phyloP scores from a whole-genome alignment of 1,140 invertebrate genomes.

The Brachionus calyciflorus region DNA sequence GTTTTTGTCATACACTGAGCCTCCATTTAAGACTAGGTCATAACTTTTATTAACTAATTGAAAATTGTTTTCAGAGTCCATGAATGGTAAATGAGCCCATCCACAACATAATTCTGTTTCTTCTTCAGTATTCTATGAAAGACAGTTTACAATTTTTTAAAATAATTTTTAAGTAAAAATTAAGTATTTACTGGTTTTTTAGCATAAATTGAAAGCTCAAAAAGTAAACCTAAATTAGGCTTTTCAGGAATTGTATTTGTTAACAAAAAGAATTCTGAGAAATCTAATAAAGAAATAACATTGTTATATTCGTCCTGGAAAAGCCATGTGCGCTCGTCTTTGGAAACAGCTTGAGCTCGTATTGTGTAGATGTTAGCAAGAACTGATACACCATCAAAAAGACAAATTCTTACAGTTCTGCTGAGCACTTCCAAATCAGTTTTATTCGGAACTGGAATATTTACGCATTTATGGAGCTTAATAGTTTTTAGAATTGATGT shows the following conservation, averaged over 20 bases:
- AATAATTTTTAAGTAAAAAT: neutral
- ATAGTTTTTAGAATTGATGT: neutral
- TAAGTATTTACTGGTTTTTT: constrained; percentile 18
- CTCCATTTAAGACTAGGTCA: constrained; percentile 39
- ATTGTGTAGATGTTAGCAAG: constrained; percentile 25
- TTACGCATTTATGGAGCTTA: constrained; percentile 13
- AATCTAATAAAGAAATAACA: constrained; percentile 23
- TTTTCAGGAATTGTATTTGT: constrained; percentile 10
- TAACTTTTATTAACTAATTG: constrained; percentile 29
- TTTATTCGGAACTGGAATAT: constrained; percentile 42
- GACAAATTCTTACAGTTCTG: neutral
- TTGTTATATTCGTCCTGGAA: constrained; percentile 27
- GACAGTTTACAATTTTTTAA: neutral
- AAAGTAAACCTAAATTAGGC: constrained; percentile 22
- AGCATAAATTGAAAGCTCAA: constrained; percentile 32
- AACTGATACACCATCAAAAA: constrained; percentile 25
- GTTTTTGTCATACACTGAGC: constrained; percentile 34
- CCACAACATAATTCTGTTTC: constrained; percentile 44
- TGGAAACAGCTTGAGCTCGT: constrained; percentile 25
- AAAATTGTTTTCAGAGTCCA: neutral
- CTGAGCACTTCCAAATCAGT: constrained; percentile 19
- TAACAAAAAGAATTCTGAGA: constrained; percentile 29
- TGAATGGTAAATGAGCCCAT: constrained; percentile 40
- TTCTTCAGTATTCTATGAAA: constrained; percentile 27
- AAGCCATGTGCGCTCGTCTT: constrained; percentile 31